These are phyloP conservation scores for Anguilla obscura DNA, from an alignment of 2,797 vertebrate genomes.

Conservation along the genomic window DNA sequence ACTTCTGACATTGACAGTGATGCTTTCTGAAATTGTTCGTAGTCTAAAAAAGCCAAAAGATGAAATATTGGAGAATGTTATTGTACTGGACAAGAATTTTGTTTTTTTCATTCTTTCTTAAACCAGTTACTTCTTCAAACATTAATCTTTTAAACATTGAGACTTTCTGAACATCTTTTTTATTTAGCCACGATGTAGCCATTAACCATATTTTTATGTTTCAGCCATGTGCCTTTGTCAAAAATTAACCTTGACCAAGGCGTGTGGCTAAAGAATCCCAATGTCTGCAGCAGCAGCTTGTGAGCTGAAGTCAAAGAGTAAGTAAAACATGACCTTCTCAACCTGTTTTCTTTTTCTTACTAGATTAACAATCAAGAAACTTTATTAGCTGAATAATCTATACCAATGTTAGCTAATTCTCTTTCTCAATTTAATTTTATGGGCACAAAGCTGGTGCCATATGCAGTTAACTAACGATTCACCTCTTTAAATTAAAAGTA, in stretches of 20 bases:
- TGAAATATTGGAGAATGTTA: not conserved
- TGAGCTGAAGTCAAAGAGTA: slow-evolving; percentile 22
- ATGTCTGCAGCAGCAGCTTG: slow-evolving; percentile 13
- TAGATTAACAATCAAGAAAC: not conserved
- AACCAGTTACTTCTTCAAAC: too few species aligned
- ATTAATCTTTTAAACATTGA: too few species aligned
- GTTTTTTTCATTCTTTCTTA: too few species aligned
- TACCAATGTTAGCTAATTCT: not conserved
- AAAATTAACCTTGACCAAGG: too few species aligned
- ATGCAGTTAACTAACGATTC: not conserved
- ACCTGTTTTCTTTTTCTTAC: not conserved
- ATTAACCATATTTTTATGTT: too few species aligned
- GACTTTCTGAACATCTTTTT: too few species aligned
- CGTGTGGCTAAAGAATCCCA: too few species aligned
- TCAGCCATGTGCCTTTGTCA: too few species aligned
- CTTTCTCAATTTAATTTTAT: not conserved
- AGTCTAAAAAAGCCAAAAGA: not conserved
- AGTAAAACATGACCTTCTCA: not conserved
- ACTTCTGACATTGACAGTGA: not conserved
- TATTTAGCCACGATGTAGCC: too few species aligned
- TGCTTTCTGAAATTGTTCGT: not conserved
- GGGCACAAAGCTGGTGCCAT: not conserved
- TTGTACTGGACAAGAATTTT: not conserved
- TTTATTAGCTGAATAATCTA: slow-evolving; percentile 2
- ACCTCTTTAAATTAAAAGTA: not conserved